Base-by-base conservation (phyloP, 2,797 vertebrate genomes). In the Merluccius polli region DNA sequence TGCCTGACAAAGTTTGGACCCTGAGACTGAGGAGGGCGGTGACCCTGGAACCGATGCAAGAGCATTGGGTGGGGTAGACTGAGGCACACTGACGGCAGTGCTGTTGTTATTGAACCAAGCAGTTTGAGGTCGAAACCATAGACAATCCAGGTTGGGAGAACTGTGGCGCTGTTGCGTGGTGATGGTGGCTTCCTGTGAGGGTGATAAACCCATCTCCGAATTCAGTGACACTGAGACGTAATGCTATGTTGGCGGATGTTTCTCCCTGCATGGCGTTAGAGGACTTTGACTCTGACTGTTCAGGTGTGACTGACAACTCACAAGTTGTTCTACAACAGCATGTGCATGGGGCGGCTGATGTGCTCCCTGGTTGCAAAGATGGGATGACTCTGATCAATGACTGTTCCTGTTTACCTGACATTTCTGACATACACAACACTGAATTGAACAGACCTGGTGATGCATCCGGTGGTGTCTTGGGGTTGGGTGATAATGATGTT, bases 401-500 rank as follows among this genome's bases (percentile, higher is more conserved):
- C 7, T 29, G 68, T 5, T 79, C 69, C 1, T 33, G 52, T 75
- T 30, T 18, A 71, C 78, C 1, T 76, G 74, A 0, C 78, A 71
- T 0, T 75, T 83, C 33, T 75, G 84, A 3, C n/a, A 0, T 77
- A 83, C 6, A 79, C 82, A 6, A 79, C 35, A 0, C 82, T 84
- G n/a, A n/a, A n/a, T n/a, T n/a, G n/a, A n/a, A n/a, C n/a, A n/a
- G n/a, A n/a, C n/a, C n/a, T n/a, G n/a, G n/a, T n/a, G n/a, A n/a
- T n/a, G n/a, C n/a, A n/a, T n/a, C n/a, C n/a, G n/a, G n/a, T n/a
- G n/a, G n/a, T n/a, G n/a, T n/a, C n/a, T n/a, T n/a, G n/a, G n/a
- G n/a, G n/a, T n/a, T n/a, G n/a, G 31, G 82, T 84, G 82, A 35
- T 72, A 0, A 82, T 84, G 80, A 85, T 79, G 79, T 8, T 82